phyloP scores from a whole-genome alignment of 2,113 vertebrate species.

The Podarcis raffonei region DNA sequence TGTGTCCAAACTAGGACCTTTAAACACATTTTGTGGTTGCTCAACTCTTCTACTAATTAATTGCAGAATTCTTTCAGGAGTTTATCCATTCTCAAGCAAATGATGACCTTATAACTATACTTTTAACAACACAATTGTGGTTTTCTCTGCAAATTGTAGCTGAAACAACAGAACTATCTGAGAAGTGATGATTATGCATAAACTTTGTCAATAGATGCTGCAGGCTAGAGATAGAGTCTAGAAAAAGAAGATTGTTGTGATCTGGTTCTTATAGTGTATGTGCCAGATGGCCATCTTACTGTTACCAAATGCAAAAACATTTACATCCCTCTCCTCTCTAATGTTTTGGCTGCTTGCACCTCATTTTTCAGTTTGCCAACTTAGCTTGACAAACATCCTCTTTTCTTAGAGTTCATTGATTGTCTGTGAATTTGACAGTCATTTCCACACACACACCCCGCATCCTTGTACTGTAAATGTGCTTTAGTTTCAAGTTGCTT shows the following conservation, averaged over 20 bases:
- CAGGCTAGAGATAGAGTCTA: neutral
- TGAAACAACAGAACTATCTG: neutral
- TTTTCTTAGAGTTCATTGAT: neutral
- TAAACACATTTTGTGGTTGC: neutral
- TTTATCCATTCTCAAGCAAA: neutral
- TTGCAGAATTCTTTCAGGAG: neutral
- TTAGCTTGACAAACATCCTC: neutral
- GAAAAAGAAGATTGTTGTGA: neutral
- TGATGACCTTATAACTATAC: neutral
- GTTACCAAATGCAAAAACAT: too few relatives aligned
- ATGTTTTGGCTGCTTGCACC: neutral
- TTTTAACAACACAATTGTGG: neutral
- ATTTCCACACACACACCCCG: neutral
- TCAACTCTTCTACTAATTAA: neutral
- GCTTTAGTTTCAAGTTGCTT: neutral
- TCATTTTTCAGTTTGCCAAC: neutral
- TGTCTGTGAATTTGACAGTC: neutral
- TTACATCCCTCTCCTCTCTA: neutral
- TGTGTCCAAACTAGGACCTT: neutral
- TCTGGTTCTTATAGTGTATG: neutral
- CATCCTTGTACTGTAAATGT: neutral
- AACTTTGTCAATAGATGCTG: neutral
- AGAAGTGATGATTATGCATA: neutral
- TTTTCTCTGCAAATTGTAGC: neutral
- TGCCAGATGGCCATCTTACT: neutral